phyloP scores from a whole-genome alignment of 2,797 vertebrate species.

The Masticophis lateralis region DNA sequence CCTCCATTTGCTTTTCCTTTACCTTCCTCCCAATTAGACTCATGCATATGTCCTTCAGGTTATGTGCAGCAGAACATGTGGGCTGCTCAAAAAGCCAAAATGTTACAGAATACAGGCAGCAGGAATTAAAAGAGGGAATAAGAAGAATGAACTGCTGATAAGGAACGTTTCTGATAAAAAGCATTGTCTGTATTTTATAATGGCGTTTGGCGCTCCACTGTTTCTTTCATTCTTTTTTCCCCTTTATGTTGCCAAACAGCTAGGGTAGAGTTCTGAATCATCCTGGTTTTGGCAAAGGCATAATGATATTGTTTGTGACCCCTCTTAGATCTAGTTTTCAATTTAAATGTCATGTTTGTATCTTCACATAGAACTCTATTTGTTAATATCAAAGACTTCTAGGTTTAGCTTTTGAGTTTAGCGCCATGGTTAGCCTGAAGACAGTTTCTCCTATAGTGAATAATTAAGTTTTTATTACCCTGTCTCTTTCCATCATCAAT shows the following conservation, averaged over 20 bases:
- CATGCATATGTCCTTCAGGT: not conserved
- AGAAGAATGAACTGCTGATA: not conserved
- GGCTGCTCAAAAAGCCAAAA: not conserved
- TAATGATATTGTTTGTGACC: constrained; percentile 41
- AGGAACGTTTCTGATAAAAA: not conserved
- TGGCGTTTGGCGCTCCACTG: not conserved
- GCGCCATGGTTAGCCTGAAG: constrained; percentile 26
- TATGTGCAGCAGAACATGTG: not conserved
- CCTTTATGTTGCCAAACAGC: not conserved
- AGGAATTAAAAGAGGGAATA: not conserved
- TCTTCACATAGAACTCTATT: constrained; percentile 57
- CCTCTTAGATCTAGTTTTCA: constrained; percentile 50
- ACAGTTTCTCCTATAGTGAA: constrained; percentile 52
- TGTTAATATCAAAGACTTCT: constrained; percentile 55
- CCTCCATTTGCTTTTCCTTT: not conserved
- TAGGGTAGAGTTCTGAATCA: constrained; percentile 18
- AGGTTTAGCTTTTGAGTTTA: constrained; percentile 51
- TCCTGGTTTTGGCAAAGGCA: constrained; percentile 36
- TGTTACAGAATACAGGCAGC: not conserved
- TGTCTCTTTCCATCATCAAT: not conserved
- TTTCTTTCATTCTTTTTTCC: not conserved
- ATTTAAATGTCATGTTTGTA: constrained; percentile 55
- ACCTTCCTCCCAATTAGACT: not conserved
- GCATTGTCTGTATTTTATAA: constrained; percentile 8
- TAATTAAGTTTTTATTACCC: constrained; percentile 25